A percentile compares a stretch with the other conserved stretches of the same genome.
Evolutionary conservation across 2,113 vertebrate genomes (phyloP).

Genomic region (Chloebia gouldiae): DNA sequence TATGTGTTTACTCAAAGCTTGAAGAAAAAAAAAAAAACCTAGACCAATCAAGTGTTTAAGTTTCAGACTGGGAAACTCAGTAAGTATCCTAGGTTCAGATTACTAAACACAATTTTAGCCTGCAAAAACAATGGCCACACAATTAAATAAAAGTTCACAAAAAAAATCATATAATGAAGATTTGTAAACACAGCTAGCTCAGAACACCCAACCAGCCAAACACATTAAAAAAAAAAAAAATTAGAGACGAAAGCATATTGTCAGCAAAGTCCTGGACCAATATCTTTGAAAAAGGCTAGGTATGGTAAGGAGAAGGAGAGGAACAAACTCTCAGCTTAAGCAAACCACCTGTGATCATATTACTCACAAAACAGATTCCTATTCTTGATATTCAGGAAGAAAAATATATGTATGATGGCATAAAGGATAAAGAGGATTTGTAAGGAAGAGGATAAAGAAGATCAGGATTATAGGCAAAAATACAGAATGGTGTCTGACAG

Average conservation of each 20-base stretch:
- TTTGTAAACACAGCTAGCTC: not conserved
- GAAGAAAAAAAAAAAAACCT: not conserved
- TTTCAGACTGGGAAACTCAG: rapidly evolving
- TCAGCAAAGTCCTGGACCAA: not conserved
- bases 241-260: not conserved
- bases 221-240: not conserved
- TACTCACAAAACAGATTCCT: not conserved
- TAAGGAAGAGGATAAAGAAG: not conserved
- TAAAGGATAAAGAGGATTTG: not conserved
- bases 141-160: not conserved
- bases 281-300: not conserved
- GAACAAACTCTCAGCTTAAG: not conserved
- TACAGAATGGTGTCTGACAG: not conserved
- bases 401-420: not conserved
- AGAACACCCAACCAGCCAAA: not conserved
- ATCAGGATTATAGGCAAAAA: not conserved
- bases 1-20: not conserved
- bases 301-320: not conserved
- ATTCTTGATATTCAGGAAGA: not conserved
- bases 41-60: not conserved
- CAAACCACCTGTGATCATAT: not conserved
- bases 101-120: not conserved
- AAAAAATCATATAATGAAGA: not conserved
- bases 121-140: not conserved
- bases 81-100: not conserved